Base-by-base conservation (phyloP, 2,888 invertebrate genomes). In the Diaphora mendica region DNA sequence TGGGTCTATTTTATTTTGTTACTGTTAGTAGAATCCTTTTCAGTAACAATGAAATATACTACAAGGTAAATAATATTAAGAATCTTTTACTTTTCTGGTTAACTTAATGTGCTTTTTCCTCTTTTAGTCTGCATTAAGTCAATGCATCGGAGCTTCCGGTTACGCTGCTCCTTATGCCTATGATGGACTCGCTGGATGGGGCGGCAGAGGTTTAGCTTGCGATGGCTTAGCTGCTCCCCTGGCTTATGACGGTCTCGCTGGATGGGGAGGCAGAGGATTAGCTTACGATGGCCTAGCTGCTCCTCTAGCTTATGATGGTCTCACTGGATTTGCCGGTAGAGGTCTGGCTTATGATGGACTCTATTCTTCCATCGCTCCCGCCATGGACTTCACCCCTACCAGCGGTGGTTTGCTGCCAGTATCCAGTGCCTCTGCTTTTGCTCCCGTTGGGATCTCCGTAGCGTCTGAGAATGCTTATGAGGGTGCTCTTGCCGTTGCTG, bases 381-480 rank as follows among this genome's bases (percentile, higher is more conserved):
- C 88, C 86, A 68, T 81, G 74, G 75, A 62, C 30, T 26, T 20
- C 64, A 48, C 51, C 26, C 64, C 13, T 51, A 65, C 51, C 26
- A 30, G 84, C 3, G 55, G 72, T 62, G 80, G 78, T 30, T 73
- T 79, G 71, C 72, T 78, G 33, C 82, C 82, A 33, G 74, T 77
- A 33, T 51, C 71, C 23, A 76, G 79, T 39, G 69, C 66, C n/a
- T 73, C 75, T 44, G 68, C 73, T n/a, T 79, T 88, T 20, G 78
- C 88, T 3, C 90, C 91, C 13, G 82, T 84, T 20, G 92, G 92
- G n/a, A 65, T 81, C n/a, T 59, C 75, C 8, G 81, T 84, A 3
- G 68, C 68, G 4, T 85, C 85, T 17, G 85, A 85, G 3, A 85
- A 85, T n/a, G 55, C 76, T 3, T 76, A 73, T 26, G 83, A 83